Conservation (phyloP, 1,140 invertebrate species). For the Delia radicum region DNA sequence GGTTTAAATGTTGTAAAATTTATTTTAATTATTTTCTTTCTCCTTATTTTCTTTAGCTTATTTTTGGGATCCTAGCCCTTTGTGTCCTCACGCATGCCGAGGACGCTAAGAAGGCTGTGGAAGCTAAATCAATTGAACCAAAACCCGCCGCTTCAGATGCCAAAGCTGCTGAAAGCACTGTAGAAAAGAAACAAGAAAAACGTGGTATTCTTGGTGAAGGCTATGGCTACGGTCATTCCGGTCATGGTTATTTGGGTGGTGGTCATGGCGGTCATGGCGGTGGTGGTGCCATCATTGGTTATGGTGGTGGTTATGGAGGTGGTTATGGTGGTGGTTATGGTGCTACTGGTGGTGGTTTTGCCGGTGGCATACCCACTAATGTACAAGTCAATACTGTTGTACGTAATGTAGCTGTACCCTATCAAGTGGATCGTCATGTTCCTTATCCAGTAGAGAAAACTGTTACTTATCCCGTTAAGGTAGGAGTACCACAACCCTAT, state of each 20-base stretch:
- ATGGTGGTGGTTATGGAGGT: neutral
- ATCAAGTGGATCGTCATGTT: constrained; percentile 64
- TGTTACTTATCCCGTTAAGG: constrained; percentile 65
- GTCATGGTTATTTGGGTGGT: constrained; percentile 36
- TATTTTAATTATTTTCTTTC: neutral
- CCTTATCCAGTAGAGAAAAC: constrained; percentile 67
- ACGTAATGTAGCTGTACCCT: constrained; percentile 63
- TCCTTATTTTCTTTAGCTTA: constrained; percentile 36
- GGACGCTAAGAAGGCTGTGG: constrained; percentile 52
- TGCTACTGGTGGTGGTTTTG: constrained; percentile 29
- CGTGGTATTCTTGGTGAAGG: constrained; percentile 66
- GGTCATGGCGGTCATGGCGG: constrained; percentile 37
- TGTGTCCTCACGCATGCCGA: constrained; percentile 56
- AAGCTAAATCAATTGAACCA: constrained; percentile 53
- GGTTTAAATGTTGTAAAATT: neutral
- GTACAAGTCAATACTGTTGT: constrained; percentile 56
- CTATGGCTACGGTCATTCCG: constrained; percentile 49
- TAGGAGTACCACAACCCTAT: constrained; percentile 66
- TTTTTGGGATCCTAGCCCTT: constrained; percentile 61
- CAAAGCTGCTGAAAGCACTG: constrained; percentile 55
- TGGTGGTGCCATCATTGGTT: constrained; percentile 15
- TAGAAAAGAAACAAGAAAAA: constrained; percentile 72
- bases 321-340: neutral
- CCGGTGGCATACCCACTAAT: constrained; percentile 40
- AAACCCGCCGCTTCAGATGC: constrained; percentile 33